phyloP scores from a whole-genome alignment of 2,113 vertebrate species.

The Perca fluviatilis region DNA sequence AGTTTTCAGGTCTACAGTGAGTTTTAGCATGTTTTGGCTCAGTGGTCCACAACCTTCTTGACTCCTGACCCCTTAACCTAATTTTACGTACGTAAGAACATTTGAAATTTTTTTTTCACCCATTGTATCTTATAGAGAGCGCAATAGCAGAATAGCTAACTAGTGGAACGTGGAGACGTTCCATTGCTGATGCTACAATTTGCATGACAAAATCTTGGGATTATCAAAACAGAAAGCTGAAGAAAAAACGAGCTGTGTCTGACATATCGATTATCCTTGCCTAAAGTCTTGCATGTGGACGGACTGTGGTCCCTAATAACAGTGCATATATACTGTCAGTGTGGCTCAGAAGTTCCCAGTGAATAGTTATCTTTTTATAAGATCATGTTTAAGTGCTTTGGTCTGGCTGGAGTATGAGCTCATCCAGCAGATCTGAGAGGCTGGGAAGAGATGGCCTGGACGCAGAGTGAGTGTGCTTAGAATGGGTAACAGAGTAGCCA shows the following conservation, averaged over 20 bases:
- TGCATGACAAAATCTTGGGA: not conserved
- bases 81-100: too few relatives aligned
- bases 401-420: slow-evolving; percentile 59
- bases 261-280: slow-evolving; percentile 30
- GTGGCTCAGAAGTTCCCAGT: slow-evolving; percentile 30
- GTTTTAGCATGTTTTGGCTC: not conserved
- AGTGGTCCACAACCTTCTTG: not conserved
- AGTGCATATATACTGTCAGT: slow-evolving; percentile 33
- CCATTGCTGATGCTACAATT: not conserved
- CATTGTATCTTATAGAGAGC: not conserved
- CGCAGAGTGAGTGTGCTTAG: slow-evolving; percentile 17
- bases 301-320: slow-evolving; percentile 2
- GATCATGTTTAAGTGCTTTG: slow-evolving; percentile 62
- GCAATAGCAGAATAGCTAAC: not conserved
- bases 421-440: slow-evolving; percentile 45
- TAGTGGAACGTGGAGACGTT: not conserved
- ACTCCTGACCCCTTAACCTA: not conserved
- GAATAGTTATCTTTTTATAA: slow-evolving; percentile 64
- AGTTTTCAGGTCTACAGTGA: not conserved
- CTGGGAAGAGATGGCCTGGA: slow-evolving; percentile 31
- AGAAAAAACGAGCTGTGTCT: slow-evolving; percentile 10
- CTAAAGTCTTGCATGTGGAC: slow-evolving; percentile 12
- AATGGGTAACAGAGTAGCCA: slow-evolving; percentile 23
- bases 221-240: slow-evolving; percentile 9
- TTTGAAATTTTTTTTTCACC: not conserved